Conservation (phyloP, 2,113 vertebrate genomes). For the Zootoca vivipara region DNA sequence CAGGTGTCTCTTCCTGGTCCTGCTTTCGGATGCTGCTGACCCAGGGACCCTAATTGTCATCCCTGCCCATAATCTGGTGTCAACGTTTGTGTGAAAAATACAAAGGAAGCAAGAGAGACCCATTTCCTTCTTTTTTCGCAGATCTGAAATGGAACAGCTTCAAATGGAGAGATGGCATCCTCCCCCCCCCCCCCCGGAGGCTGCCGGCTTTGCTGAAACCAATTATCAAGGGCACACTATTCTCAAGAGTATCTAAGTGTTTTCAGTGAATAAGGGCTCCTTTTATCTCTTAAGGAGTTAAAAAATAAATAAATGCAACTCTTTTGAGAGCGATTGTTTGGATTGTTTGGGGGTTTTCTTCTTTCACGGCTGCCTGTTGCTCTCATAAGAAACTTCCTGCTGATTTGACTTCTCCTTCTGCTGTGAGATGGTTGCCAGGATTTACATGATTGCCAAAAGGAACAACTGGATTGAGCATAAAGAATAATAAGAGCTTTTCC, state of each 20-base stretch:
- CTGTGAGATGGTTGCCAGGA: constrained; percentile 61
- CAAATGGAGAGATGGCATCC: constrained; percentile 60
- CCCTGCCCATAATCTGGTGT: constrained; percentile 44
- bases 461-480: constrained; percentile 71
- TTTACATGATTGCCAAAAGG: constrained; percentile 68
- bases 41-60: neutral
- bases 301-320: constrained; percentile 63
- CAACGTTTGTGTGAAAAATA: constrained; percentile 36
- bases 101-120: constrained; percentile 8
- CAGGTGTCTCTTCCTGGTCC: neutral
- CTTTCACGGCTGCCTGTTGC: constrained; percentile 67
- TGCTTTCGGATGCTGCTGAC: neutral
- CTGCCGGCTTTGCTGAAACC: constrained; percentile 51
- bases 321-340: constrained; percentile 50
- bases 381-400: constrained; percentile 65
- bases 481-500: constrained; percentile 68
- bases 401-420: constrained; percentile 68
- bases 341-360: constrained; percentile 22
- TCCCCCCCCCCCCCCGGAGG: constrained; percentile 53
- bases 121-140: constrained; percentile 39
- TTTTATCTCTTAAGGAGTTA: constrained; percentile 59
- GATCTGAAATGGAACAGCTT: constrained; percentile 55
- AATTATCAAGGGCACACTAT: constrained; percentile 56
- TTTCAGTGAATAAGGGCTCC: constrained; percentile 65
- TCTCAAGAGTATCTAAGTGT: constrained; percentile 60